These are phyloP conservation scores for Drosophila melanosoma DNA, from an alignment of 2,888 invertebrate species.

Conservation along the genomic window DNA sequence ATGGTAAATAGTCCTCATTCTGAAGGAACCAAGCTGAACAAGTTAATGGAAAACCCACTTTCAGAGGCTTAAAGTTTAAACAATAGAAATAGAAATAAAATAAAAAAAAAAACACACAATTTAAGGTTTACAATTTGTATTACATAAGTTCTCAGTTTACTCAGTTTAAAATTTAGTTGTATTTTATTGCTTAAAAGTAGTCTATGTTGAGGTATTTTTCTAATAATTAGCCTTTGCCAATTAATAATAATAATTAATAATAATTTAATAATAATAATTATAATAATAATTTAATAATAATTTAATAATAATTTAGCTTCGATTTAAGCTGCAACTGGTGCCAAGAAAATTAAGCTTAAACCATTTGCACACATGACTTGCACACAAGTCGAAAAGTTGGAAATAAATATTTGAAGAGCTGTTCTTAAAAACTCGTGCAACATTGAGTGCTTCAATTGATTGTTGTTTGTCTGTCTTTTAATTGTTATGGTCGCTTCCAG, in stretches of 20 bases:
- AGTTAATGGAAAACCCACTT: background rate
- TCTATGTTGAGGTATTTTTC: background rate
- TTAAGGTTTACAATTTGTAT: background rate
- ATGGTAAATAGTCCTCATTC: background rate
- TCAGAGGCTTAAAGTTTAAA: background rate
- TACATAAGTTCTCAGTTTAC: background rate
- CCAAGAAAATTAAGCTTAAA: background rate
- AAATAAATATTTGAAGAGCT: constrained; percentile 15
- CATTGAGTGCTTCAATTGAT: background rate
- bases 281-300: no score
- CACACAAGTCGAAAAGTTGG: constrained; percentile 7
- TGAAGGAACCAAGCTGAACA: background rate
- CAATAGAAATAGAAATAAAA: background rate
- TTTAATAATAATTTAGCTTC: no score
- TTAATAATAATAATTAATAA: no score
- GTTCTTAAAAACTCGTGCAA: background rate
- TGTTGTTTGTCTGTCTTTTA: constrained; percentile 7
- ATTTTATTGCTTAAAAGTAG: background rate
- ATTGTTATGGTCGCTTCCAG: constrained; percentile 1
- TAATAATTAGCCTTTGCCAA: background rate
- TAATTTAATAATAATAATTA: no score
- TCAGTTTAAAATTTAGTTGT: background rate
- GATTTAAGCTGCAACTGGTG: background rate
- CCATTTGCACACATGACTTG: background rate
- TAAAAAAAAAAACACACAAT: no score